Percentiles rank a stretch among this genome's conserved stretches.
These are phyloP conservation scores for Podarcis lilfordi DNA, from an alignment of 2,797 vertebrate species.

Conservation along the genomic window DNA sequence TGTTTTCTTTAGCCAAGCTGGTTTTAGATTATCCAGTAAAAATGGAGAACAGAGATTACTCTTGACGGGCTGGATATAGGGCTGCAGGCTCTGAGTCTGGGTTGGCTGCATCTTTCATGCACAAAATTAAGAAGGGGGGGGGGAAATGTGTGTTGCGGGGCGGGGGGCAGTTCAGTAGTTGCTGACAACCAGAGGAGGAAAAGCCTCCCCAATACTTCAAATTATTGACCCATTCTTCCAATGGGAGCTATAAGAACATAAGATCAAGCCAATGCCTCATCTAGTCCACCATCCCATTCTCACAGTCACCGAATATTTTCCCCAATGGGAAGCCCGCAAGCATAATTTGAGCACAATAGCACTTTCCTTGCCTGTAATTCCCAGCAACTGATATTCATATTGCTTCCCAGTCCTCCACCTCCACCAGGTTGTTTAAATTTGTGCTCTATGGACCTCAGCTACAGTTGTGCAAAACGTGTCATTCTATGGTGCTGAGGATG, in stretches of 20 bases:
- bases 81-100: neutral
- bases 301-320: no score
- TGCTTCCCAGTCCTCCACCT: no score
- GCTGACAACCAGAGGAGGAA: no score
- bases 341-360: no score
- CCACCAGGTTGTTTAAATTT: no score
- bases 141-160: neutral
- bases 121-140: neutral
- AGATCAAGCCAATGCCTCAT: neutral
- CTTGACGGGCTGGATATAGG: neutral
- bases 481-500: no score
- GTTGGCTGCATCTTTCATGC: neutral
- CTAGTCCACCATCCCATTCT: neutral
- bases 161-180: neutral
- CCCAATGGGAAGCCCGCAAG: no score
- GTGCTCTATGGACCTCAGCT: no score
- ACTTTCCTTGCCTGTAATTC: no score
- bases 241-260: neutral
- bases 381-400: no score
- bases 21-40: constrained; percentile 21
- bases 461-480: no score
- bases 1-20: neutral
- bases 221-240: neutral
- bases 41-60: neutral
- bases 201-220: neutral